phyloP scores from a whole-genome alignment of 2,113 vertebrate genomes.

The Halcyon malimbica region DNA sequence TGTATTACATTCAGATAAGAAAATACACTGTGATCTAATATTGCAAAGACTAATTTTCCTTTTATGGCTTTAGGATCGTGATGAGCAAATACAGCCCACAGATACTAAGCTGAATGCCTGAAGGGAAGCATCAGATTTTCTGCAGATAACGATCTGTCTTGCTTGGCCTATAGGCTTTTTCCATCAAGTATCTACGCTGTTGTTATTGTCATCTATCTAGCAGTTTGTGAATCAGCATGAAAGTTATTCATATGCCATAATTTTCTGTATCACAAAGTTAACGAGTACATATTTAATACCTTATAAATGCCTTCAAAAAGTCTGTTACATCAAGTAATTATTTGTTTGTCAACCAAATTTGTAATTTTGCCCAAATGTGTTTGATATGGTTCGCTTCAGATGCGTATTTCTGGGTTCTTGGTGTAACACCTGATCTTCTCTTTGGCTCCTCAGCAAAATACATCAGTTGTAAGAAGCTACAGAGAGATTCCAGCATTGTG shows the following conservation, averaged over 20 bases:
- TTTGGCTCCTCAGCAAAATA: neutral
- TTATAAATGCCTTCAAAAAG: neutral
- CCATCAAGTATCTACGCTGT: neutral
- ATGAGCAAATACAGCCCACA: neutral
- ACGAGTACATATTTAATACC: neutral
- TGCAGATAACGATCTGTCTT: neutral
- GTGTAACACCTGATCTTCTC: neutral
- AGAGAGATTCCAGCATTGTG: neutral
- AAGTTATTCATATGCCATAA: neutral
- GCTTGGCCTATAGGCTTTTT: neutral
- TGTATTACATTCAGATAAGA: neutral
- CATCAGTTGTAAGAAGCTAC: neutral
- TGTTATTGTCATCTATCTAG: neutral
- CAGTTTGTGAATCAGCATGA: neutral
- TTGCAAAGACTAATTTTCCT: neutral
- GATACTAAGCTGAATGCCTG: neutral
- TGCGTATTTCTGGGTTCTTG: neutral
- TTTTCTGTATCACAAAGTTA: neutral
- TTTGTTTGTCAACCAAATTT: neutral
- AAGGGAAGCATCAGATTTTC: neutral
- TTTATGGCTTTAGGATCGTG: neutral
- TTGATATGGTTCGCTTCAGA: neutral
- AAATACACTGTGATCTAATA: neutral
- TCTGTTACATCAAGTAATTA: neutral
- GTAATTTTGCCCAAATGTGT: neutral